These are phyloP conservation scores for Chaunax sp. DNA, from an alignment of 2,797 vertebrate genomes.

Conservation along the genomic window DNA sequence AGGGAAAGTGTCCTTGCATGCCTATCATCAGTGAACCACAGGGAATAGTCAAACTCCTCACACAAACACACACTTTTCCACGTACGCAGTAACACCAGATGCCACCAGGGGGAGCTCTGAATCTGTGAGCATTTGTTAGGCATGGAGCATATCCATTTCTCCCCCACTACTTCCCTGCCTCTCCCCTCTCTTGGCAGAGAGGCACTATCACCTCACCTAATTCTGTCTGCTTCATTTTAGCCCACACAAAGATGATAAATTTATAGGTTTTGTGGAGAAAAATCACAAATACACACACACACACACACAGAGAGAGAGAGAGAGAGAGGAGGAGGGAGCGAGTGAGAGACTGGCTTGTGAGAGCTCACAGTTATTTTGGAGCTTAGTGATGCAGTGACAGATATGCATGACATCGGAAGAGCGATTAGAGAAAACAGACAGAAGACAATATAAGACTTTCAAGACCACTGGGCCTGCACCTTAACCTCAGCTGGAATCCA, in stretches of 20 bases:
- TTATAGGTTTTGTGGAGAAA: constrained; percentile 61
- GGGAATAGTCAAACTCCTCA: constrained; percentile 44
- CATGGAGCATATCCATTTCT: neutral
- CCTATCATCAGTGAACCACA: constrained; percentile 54
- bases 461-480: constrained; percentile 23
- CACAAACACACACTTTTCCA: neutral
- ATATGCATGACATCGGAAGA: constrained; percentile 47
- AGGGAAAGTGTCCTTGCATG: constrained; percentile 55
- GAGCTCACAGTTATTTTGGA: constrained; percentile 52
- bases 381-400: constrained; percentile 51
- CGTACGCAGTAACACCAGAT: constrained; percentile 14
- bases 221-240: constrained; percentile 77
- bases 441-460: constrained; percentile 40
- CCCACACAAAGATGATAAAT: constrained; percentile 74
- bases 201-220: constrained; percentile 72
- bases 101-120: constrained; percentile 79
- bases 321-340: constrained; percentile 1
- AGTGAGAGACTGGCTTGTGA: constrained; percentile 2
- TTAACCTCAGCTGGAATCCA: constrained; percentile 36
- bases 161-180: constrained; percentile 6
- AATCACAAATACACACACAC: constrained; percentile 44
- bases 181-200: constrained; percentile 47
- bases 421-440: constrained; percentile 39
- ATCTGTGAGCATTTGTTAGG: constrained; percentile 39
- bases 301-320: neutral